phyloP scores from a whole-genome alignment of 2,797 vertebrate species.

The Ctenopoma multispine region DNA sequence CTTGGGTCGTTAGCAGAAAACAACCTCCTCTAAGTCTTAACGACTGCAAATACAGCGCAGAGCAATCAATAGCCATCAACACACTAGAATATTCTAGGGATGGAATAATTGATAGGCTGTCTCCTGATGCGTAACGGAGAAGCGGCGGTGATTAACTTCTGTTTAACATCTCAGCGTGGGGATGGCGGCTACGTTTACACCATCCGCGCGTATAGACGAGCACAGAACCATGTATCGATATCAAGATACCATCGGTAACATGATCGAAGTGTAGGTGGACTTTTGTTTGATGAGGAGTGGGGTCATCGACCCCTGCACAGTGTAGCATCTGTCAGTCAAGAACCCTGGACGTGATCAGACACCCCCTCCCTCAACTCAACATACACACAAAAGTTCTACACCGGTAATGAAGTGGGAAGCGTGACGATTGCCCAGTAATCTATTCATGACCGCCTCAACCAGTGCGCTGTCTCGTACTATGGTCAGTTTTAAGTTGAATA shows the following conservation, averaged over 20 bases:
- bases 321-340: constrained; percentile 46
- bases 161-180: constrained; percentile 69
- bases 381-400: not conserved
- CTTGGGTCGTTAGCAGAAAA: constrained; percentile 76
- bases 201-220: constrained; percentile 28
- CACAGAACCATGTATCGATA: constrained; percentile 65
- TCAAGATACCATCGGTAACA: constrained; percentile 62
- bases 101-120: constrained; percentile 80
- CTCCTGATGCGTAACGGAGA: constrained; percentile 72
- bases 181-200: constrained; percentile 49
- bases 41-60: constrained; percentile 74
- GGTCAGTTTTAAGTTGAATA: no score
- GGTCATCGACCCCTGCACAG: constrained; percentile 36
- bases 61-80: constrained; percentile 80
- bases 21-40: constrained; percentile 75
- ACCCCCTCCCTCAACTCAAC: not conserved
- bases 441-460: no score
- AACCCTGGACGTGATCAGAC: constrained; percentile 9
- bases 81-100: constrained; percentile 72
- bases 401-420: constrained; percentile 10
- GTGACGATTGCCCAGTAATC: no score
- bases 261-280: constrained; percentile 59
- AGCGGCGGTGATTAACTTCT: constrained; percentile 75
- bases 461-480: no score
- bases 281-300: constrained; percentile 50